Evolutionary conservation across 2,113 vertebrate genomes (phyloP).

Genomic region (Siniperca knerii): DNA sequence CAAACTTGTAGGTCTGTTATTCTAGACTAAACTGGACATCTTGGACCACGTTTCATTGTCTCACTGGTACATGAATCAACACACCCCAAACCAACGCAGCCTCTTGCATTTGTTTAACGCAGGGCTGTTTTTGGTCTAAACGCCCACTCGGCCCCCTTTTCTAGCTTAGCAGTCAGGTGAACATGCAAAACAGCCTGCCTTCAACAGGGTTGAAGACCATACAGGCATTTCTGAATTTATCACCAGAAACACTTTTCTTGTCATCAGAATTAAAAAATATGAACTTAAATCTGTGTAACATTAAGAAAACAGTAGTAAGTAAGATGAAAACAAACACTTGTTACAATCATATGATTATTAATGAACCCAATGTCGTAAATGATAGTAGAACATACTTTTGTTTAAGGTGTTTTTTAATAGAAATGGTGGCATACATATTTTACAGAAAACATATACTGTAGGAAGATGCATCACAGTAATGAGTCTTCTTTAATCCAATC

Average conservation of each 20-base stretch:
- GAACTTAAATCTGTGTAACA: background rate
- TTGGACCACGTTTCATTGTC: background rate
- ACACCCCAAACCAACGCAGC: background rate
- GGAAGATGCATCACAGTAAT: conserved; percentile 30
- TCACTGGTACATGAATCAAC: background rate
- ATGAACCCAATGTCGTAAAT: background rate
- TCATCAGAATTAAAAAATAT: background rate
- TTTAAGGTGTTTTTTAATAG: conserved; percentile 7
- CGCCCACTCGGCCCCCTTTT: background rate
- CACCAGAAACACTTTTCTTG: background rate
- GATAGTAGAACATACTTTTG: background rate
- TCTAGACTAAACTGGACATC: background rate
- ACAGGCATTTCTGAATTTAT: background rate
- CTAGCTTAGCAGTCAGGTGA: background rate
- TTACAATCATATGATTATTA: background rate
- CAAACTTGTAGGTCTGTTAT: background rate
- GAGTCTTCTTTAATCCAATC: conserved; percentile 44
- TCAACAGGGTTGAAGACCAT: background rate
- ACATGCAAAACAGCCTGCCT: background rate
- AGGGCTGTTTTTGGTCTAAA: background rate
- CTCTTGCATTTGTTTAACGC: background rate
- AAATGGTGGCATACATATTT: background rate
- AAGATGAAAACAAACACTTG: background rate
- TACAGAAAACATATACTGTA: conserved; percentile 6
- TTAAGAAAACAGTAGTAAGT: background rate